These are phyloP conservation scores for Drosophila sulfurigaster DNA, from an alignment of 1,140 invertebrate species.

Conservation along the genomic window DNA sequence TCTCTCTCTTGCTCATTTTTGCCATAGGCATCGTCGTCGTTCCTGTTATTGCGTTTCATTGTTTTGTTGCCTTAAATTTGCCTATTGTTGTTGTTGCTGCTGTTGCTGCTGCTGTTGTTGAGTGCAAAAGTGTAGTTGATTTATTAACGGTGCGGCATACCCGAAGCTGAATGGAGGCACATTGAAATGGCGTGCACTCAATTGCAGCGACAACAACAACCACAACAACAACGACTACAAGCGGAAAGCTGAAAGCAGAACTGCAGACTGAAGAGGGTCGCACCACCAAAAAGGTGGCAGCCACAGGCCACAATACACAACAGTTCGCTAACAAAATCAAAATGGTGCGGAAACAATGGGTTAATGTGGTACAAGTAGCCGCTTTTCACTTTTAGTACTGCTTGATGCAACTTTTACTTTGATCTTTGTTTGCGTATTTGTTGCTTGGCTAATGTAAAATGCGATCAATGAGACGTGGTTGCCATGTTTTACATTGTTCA, in stretches of 20 bases:
- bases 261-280: slow-evolving; percentile 21
- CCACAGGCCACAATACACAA: slow-evolving; percentile 21
- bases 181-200: slow-evolving; percentile 57
- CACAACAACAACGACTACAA: slow-evolving; percentile 9
- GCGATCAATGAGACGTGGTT: not conserved
- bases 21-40: slow-evolving; percentile 41
- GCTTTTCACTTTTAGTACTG: not conserved
- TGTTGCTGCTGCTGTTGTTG: slow-evolving; percentile 47
- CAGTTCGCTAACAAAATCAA: slow-evolving; percentile 49
- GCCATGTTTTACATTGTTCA: not conserved
- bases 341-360: slow-evolving; percentile 63
- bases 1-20: slow-evolving; percentile 14
- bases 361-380: slow-evolving; percentile 53
- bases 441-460: not conserved
- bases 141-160: slow-evolving; percentile 68
- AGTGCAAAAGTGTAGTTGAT: slow-evolving; percentile 78
- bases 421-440: not conserved
- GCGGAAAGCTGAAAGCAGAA: not conserved
- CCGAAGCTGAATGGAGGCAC: slow-evolving; percentile 42
- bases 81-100: slow-evolving; percentile 46
- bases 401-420: slow-evolving; percentile 15
- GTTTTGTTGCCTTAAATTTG: slow-evolving; percentile 68
- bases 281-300: slow-evolving; percentile 16
- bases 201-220: slow-evolving; percentile 53
- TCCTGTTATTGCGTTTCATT: slow-evolving; percentile 76